These are phyloP conservation scores for Caranx ignobilis DNA, from an alignment of 2,113 vertebrate species.

Conservation along the genomic window DNA sequence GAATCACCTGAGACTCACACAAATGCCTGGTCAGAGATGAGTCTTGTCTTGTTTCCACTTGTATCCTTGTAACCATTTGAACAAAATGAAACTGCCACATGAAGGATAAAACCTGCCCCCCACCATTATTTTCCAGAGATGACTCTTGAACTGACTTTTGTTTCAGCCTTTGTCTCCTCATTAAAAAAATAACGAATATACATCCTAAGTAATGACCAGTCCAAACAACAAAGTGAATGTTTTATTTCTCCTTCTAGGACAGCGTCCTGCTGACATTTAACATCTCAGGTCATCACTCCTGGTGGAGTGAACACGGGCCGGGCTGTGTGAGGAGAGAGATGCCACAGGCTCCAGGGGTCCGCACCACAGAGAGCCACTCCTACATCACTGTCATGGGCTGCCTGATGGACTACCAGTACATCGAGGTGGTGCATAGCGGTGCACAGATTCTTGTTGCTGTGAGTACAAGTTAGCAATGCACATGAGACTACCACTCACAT, in stretches of 20 bases:
- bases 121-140: background rate
- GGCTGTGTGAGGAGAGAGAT: slow-evolving; percentile 88
- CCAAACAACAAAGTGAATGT: slow-evolving; percentile 1
- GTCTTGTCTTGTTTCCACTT: background rate
- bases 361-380: slow-evolving; percentile 85
- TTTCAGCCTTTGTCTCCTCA: slow-evolving; percentile 5
- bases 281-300: slow-evolving; percentile 90
- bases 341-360: slow-evolving; percentile 73
- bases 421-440: slow-evolving; percentile 91
- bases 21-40: too few relatives aligned
- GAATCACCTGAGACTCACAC: too few relatives aligned
- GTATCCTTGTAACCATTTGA: background rate
- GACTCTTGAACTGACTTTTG: background rate
- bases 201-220: slow-evolving; percentile 16
- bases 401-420: slow-evolving; percentile 89
- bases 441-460: slow-evolving; percentile 90
- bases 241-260: slow-evolving; percentile 80
- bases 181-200: slow-evolving; percentile 30
- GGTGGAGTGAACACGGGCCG: slow-evolving; percentile 92
- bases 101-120: background rate
- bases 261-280: slow-evolving; percentile 92
- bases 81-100: slow-evolving; percentile 2
- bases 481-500: background rate
- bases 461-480: slow-evolving; percentile 69
- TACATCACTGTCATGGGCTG: slow-evolving; percentile 89